Base-by-base conservation (phyloP, 2,888 invertebrate genomes). In the Spilarctia lutea region DNA sequence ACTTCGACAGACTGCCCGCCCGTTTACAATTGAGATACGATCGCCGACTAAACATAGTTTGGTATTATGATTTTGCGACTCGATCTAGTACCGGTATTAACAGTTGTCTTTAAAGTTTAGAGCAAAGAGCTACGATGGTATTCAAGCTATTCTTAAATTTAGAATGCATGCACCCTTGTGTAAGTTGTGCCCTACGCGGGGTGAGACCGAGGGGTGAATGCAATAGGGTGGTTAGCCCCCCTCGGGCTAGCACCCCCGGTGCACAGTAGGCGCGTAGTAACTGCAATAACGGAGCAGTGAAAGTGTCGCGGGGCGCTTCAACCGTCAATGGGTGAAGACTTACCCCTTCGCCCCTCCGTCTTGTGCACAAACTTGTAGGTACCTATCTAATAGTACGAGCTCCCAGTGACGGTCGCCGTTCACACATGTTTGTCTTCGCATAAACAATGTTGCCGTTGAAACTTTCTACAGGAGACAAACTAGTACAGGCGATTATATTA, bases 291-390 rank as follows among this genome's bases (percentile, higher is more conserved):
- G 93, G 94, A 93, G 94, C 92, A 96, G 95, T 95, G 95, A 96
- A 96, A 96, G 95, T 96, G 95, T 96, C 95, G 95, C 94, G 94
- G 94, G 91, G 88, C 90, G 95, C 94, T 94, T 93, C 94, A 94
- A 94, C 95, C 95, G 95, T 96, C 95, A 96, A 96, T 96, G 95
- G 95, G 94, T 92, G 94, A 95, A 95, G 94, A 94, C 92, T 92
- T 92, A 90, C 94, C 94, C 94, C 94, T 94, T 92, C 92, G 87
- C 94, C 95, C 95, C 94, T 88, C 92, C 93, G 94, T 93, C 94
- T 95, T 94, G 88, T 88, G 88, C 93, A 92, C 91, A 92, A 94
- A 94, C 94, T 94, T 92, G 91, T 91, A 39, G 39, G 6, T 39
- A 94, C 89, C 91, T 39, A 94, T 89, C 91, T 93, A 92, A 93